Conservation (phyloP, 2,797 vertebrate species). For the Pachyuromys duprasi region DNA sequence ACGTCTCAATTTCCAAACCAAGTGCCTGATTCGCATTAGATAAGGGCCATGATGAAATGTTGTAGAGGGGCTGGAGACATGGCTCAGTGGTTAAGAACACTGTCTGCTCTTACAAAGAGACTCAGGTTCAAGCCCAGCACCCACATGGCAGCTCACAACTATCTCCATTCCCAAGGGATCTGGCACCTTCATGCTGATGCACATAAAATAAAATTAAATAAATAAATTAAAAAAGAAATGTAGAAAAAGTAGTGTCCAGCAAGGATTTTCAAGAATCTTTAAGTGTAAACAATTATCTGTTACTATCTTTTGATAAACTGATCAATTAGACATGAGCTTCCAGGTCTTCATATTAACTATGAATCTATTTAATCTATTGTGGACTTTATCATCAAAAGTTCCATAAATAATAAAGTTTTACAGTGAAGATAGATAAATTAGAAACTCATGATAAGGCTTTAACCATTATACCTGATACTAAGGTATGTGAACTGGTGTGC, state of each 20-base stretch:
- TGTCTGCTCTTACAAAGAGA: too few species aligned
- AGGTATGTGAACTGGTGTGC: neutral
- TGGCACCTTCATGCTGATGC: too few species aligned
- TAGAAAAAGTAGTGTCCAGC: too few species aligned
- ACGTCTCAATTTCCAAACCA: neutral
- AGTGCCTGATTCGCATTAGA: neutral
- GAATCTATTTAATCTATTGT: neutral
- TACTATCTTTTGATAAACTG: neutral
- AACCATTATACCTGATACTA: neutral
- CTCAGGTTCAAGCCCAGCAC: too few species aligned
- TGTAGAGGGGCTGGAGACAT: too few species aligned
- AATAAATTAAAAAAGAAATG: too few species aligned
- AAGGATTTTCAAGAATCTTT: neutral
- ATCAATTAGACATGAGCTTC: neutral
- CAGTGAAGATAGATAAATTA: neutral
- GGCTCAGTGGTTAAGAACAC: too few species aligned
- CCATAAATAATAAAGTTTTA: neutral
- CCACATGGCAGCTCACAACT: too few species aligned
- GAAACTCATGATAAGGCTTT: neutral
- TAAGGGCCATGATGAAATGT: neutral
- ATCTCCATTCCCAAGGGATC: too few species aligned
- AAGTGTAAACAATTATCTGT: neutral
- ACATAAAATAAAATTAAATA: too few species aligned
- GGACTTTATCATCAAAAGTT: neutral
- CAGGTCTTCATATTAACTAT: neutral